Conservation (phyloP, 2,113 vertebrate genomes). For the Podarcis muralis region DNA sequence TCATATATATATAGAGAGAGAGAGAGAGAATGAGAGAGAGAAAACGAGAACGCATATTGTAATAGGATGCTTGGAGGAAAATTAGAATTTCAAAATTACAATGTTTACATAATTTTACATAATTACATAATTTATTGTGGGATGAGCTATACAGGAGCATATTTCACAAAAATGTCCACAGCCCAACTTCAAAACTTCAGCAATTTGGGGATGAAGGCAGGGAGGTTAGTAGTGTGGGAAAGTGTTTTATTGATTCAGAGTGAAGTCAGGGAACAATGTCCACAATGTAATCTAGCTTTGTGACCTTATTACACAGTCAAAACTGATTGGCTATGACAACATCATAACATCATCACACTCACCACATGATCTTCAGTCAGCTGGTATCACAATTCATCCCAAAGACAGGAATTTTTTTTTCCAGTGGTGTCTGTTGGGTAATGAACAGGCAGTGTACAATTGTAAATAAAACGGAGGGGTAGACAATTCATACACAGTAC, state of each 20-base stretch:
- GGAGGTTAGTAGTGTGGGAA: background rate
- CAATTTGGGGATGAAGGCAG: background rate
- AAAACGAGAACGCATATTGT: background rate
- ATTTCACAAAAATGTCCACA: background rate
- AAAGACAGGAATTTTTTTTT: background rate
- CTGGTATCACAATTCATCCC: background rate
- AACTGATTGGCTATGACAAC: background rate
- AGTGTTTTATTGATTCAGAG: background rate
- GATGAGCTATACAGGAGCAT: background rate
- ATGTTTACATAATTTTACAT: background rate
- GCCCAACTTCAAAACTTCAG: background rate
- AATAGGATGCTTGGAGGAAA: slow-evolving; percentile 4
- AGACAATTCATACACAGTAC: background rate
- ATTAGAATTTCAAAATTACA: background rate
- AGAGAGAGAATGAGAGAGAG: too few relatives aligned
- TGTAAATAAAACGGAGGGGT: background rate
- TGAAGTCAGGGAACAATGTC: background rate
- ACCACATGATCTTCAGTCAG: background rate
- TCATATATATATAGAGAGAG: background rate
- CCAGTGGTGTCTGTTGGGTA: background rate
- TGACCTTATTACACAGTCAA: background rate
- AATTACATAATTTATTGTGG: background rate
- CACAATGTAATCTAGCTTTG: background rate
- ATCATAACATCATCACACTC: background rate
- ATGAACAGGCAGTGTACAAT: background rate